phyloP scores from a whole-genome alignment of 2,797 vertebrate species.

The Epinephelus malabaricus region DNA sequence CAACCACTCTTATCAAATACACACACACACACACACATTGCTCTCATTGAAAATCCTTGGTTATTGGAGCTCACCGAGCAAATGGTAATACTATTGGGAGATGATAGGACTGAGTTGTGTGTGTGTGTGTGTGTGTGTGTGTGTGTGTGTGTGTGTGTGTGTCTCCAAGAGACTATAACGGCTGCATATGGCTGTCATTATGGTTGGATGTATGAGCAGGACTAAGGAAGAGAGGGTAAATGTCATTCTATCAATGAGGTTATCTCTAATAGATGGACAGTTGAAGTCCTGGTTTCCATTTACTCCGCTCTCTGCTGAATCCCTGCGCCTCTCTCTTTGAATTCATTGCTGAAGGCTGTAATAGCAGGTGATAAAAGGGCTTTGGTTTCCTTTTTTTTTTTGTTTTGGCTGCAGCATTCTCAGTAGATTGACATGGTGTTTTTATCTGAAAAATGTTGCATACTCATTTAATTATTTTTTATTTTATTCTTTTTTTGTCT shows the following conservation, averaged over 20 bases:
- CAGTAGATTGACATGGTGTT: background rate
- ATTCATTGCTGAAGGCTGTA: constrained; percentile 45
- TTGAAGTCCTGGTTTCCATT: constrained; percentile 77
- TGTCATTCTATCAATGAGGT: constrained; percentile 76
- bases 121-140: constrained; percentile 24
- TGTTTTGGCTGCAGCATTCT: background rate
- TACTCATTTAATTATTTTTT: background rate
- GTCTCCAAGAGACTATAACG: constrained; percentile 37
- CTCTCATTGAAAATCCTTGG: constrained; percentile 66
- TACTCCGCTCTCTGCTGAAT: constrained; percentile 48
- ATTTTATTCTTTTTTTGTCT: background rate
- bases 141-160: constrained; percentile 15
- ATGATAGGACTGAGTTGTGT: constrained; percentile 44
- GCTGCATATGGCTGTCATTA: constrained; percentile 65
- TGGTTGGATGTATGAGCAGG: constrained; percentile 66
- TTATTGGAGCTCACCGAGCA: constrained; percentile 74
- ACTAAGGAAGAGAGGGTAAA: constrained; percentile 67
- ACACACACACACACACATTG: constrained; percentile 42
- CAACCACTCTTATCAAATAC: constrained; percentile 58
- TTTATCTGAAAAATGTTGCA: background rate
- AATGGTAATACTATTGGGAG: constrained; percentile 66
- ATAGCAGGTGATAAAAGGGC: constrained; percentile 40
- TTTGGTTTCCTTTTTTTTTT: background rate
- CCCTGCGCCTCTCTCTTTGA: constrained; percentile 29
- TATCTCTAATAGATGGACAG: constrained; percentile 84